Base-by-base conservation (phyloP, 2,888 invertebrate genomes). In the Alloscopus bannaensis region DNA sequence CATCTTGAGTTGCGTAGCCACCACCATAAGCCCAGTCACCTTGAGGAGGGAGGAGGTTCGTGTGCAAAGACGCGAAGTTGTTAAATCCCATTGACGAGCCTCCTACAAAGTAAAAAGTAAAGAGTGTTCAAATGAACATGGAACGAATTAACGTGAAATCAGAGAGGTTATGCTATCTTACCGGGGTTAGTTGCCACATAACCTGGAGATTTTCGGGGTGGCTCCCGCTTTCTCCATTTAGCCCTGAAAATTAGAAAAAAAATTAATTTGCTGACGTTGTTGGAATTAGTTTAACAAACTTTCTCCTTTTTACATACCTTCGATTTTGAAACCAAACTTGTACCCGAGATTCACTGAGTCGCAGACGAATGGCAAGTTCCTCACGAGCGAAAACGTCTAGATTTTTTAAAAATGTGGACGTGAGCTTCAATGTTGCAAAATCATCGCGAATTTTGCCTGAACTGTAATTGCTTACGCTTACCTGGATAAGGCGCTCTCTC, bases 161-260 rank as follows among this genome's bases (percentile, higher is more conserved):
- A n/a, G n/a, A n/a, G n/a, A n/a, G n/a, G n/a, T n/a, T n/a, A n/a
- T n/a, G n/a, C 8, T 29, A 31, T 62, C 1, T 50, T 42, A 85
- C 86, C 86, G 76, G 86, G 86, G 81, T 86, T 86, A 0, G 86
- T 84, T n/a, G 86, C 86, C n/a, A 84, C 77, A 69, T 78, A 81
- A 0, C 73, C 77, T 11, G 81, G 77, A 13, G 95, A 95, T 89
- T 97, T 97, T 42, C 97, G 91, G 0, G 97, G 96, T 0, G 97
- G 97, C 87, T 97, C 97, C 42, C 96, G 92, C 88, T 97, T 97
- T 60, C 97, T 92, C 97, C 97, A 97, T 88, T 97, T 97, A 16
- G 97, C 97, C 24, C 81, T 72, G 36, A 13, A 60, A 62, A 28
- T 20, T n/a, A n/a, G 1, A 24, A 31, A 24, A 24, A 36, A n/a